Conservation (phyloP, 2,888 invertebrate species). For the Leucoptera coffeella region DNA sequence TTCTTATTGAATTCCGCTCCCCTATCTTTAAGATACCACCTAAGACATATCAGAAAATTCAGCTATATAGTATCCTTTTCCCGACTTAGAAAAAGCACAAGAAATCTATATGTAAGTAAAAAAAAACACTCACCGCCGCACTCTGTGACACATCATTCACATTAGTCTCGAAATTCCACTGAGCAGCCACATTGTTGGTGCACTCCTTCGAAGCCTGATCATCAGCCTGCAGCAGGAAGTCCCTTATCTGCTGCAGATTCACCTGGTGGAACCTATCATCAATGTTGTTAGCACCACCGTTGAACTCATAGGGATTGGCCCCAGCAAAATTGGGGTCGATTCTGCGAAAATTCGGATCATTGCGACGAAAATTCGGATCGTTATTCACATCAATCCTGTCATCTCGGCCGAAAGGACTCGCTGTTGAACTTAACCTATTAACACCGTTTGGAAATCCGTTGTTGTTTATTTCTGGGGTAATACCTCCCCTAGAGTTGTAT, state of each 20-base stretch:
- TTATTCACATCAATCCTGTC: constrained; percentile 39
- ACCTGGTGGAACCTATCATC: constrained; percentile 36
- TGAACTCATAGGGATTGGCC: constrained; percentile 34
- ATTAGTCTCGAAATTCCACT: constrained; percentile 86
- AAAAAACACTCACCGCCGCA: constrained; percentile 65
- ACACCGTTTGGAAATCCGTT: constrained; percentile 31
- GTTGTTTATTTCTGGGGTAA: constrained; percentile 40
- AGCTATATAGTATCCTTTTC: too few species aligned
- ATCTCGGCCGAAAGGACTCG: constrained; percentile 25
- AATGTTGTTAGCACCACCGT: constrained; percentile 24
- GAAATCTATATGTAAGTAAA: background rate
- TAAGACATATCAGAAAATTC: too few species aligned
- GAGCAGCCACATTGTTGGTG: constrained; percentile 76
- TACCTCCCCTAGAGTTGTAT: constrained; percentile 10
- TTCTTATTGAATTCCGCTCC: too few species aligned
- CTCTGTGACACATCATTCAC: constrained; percentile 77
- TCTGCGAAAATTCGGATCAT: constrained; percentile 46
- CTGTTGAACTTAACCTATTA: constrained; percentile 22
- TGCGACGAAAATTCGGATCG: constrained; percentile 36
- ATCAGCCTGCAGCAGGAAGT: constrained; percentile 65
- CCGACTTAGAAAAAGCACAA: too few species aligned
- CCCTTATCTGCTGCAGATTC: constrained; percentile 40
- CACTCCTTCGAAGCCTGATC: constrained; percentile 74
- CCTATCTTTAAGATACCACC: too few species aligned
- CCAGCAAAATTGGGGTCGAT: constrained; percentile 37